phyloP scores from a whole-genome alignment of 2,113 vertebrate species.

The Nansenia antarctica region DNA sequence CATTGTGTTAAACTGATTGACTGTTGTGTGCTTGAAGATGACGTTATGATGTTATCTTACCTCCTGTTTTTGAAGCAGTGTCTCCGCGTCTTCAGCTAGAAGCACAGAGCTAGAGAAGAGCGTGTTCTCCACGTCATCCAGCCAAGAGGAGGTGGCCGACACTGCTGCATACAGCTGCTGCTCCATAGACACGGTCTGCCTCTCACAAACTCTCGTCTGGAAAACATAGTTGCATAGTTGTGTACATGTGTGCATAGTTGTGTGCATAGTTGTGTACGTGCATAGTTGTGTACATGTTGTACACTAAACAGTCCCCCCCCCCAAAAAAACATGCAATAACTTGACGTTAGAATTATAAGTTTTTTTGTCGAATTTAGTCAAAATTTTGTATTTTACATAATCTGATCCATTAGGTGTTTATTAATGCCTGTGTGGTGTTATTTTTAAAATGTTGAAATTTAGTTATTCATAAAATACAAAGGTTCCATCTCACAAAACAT shows the following conservation, averaged over 20 bases:
- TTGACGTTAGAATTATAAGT: not conserved
- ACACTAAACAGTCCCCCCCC: not conserved
- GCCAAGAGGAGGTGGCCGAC: slow-evolving; percentile 82
- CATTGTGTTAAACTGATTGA: too few relatives aligned
- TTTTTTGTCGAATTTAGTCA: not conserved
- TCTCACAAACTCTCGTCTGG: slow-evolving; percentile 65
- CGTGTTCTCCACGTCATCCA: slow-evolving; percentile 85
- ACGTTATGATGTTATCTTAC: slow-evolving; percentile 59
- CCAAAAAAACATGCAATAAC: not conserved
- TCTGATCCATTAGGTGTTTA: too few relatives aligned
- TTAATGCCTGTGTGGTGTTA: too few relatives aligned
- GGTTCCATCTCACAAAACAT: too few relatives aligned
- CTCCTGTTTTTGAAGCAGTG: slow-evolving; percentile 84
- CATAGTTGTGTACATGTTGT: not conserved
- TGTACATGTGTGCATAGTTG: too few relatives aligned
- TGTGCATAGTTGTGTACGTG: not conserved
- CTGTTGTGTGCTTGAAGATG: not conserved
- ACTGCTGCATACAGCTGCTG: slow-evolving; percentile 84
- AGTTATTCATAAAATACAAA: too few relatives aligned
- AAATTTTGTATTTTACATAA: too few relatives aligned
- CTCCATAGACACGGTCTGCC: slow-evolving; percentile 74
- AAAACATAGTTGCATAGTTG: not conserved
- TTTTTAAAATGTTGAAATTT: too few relatives aligned
- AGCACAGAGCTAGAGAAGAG: slow-evolving; percentile 80
- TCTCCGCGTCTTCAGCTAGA: slow-evolving; percentile 81